These are phyloP conservation scores for Speoplatyrhinus poulsoni DNA, from an alignment of 2,113 vertebrate species.

Conservation along the genomic window DNA sequence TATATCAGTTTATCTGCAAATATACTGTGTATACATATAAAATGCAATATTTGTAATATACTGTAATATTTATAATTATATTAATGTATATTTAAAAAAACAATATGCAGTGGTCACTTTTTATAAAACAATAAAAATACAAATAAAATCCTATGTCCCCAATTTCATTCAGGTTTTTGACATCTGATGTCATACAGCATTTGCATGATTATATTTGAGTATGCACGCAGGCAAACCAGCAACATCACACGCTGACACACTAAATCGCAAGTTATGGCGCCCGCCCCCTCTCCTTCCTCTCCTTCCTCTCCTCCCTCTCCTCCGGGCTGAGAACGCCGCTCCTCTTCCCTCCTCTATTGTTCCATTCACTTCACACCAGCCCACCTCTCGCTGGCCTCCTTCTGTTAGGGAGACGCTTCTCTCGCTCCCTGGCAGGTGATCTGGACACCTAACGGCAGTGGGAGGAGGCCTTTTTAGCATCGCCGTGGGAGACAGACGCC, in stretches of 20 bases:
- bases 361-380: constrained; percentile 71
- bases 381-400: constrained; percentile 67
- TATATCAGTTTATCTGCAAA: too few species aligned
- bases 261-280: constrained; percentile 60
- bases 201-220: constrained; percentile 1
- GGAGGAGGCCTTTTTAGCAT: constrained; percentile 54
- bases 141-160: too few species aligned
- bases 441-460: constrained; percentile 44
- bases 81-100: not conserved
- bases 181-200: constrained; percentile 40
- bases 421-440: constrained; percentile 57
- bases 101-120: not conserved
- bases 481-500: constrained; percentile 64
- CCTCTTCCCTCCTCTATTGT: constrained; percentile 69
- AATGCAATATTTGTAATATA: too few species aligned
- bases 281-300: constrained; percentile 39
- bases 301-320: constrained; percentile 45
- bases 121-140: too few species aligned
- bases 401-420: constrained; percentile 40
- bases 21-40: too few species aligned
- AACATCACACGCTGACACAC: constrained; percentile 57
- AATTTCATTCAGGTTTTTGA: constrained; percentile 17
- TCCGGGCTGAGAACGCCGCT: constrained; percentile 58
- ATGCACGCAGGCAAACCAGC: constrained; percentile 10
- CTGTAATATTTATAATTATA: not conserved